Evolutionary conservation across 1,140 invertebrate genomes (phyloP).

Genomic region (Lepidurus couesii): DNA sequence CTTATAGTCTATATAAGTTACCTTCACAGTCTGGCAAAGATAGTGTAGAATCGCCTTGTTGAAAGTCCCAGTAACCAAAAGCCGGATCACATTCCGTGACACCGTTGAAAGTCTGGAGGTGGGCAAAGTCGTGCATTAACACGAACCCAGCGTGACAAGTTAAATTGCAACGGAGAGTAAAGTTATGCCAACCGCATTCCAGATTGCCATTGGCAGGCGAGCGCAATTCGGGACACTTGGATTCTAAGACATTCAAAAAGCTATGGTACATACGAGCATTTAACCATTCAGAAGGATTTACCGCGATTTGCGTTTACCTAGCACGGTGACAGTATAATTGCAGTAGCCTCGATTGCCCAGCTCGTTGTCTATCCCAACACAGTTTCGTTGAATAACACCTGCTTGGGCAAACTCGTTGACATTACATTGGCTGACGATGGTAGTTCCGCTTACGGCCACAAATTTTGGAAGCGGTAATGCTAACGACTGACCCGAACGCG

Average conservation of each 20-base stretch:
- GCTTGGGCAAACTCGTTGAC: neutral
- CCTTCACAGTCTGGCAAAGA: neutral
- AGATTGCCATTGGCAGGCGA: neutral
- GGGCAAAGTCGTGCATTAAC: neutral
- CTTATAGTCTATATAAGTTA: too few species aligned
- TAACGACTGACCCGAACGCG: conserved; percentile 3
- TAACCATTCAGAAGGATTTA: neutral
- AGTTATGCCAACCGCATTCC: neutral
- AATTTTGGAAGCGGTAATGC: neutral
- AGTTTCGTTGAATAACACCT: neutral
- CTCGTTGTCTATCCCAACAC: neutral
- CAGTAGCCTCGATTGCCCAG: neutral
- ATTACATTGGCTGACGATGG: neutral
- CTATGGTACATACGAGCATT: too few species aligned
- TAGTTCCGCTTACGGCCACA: neutral
- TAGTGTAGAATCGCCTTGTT: neutral
- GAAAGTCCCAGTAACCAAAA: neutral
- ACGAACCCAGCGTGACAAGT: neutral
- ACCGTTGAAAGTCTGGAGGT: neutral
- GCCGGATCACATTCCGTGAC: neutral
- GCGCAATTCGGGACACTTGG: neutral
- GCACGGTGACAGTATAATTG: neutral
- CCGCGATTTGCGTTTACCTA: neutral
- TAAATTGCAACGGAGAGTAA: neutral
- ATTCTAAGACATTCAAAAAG: neutral